These are phyloP conservation scores for Coracopsis vasa DNA, from an alignment of 2,113 vertebrate genomes.

Conservation along the genomic window DNA sequence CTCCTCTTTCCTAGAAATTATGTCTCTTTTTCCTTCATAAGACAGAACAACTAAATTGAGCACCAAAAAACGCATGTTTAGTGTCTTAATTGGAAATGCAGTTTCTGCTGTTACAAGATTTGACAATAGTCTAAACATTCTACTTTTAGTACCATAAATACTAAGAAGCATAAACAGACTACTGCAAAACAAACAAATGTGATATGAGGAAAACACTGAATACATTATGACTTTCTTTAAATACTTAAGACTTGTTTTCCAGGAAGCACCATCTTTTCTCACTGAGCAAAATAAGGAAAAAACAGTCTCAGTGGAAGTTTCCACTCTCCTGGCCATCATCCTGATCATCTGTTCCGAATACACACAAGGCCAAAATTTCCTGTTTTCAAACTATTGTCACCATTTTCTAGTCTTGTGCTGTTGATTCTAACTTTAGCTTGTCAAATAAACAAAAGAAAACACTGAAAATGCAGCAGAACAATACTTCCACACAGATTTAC, in stretches of 20 bases:
- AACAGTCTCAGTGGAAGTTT: constrained; percentile 93
- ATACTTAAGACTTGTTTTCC: constrained; percentile 80
- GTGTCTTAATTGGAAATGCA: neutral
- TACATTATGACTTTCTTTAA: constrained; percentile 59
- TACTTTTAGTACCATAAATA: constrained; percentile 4
- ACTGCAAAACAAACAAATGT: constrained; percentile 53
- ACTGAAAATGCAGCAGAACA: constrained; percentile 64
- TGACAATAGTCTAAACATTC: neutral
- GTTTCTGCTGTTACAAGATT: neutral
- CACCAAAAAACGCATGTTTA: neutral
- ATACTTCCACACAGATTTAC: constrained; percentile 7
- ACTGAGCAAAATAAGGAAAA: constrained; percentile 83
- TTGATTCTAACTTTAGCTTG: constrained; percentile 89
- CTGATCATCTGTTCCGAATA: constrained; percentile 94
- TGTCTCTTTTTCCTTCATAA: fast-evolving
- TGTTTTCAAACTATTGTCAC: constrained; percentile 97
- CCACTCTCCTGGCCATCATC: constrained; percentile 95
- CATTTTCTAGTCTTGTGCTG: constrained; percentile 79
- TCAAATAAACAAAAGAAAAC: constrained; percentile 77
- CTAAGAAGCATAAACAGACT: neutral
- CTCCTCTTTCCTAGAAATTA: neutral
- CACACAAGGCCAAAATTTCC: constrained; percentile 94
- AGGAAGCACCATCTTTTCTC: constrained; percentile 84
- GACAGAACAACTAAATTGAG: neutral
- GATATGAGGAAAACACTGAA: constrained; percentile 36